Conservation (phyloP, 2,888 invertebrate genomes). For the Unio pictorum region DNA sequence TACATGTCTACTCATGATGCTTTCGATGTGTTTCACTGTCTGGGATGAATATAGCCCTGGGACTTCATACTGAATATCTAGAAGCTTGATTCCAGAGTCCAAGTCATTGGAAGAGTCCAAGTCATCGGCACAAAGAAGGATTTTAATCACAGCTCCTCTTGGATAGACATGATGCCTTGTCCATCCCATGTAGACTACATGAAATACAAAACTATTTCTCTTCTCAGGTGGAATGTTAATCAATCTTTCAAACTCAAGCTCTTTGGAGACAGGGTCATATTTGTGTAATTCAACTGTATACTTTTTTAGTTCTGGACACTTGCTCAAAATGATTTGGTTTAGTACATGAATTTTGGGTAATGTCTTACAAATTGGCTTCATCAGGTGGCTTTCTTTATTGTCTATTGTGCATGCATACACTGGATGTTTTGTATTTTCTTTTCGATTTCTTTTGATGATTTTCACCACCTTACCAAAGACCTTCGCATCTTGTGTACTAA, state of each 20-base stretch:
- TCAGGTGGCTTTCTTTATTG: constrained; percentile 29
- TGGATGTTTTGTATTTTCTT: constrained; percentile 27
- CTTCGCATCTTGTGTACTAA: constrained; percentile 7
- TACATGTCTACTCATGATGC: neutral
- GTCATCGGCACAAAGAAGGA: constrained; percentile 18
- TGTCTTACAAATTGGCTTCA: constrained; percentile 47
- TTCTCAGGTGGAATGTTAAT: constrained; percentile 24
- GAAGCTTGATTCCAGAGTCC: constrained; percentile 12
- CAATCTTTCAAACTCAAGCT: constrained; percentile 18
- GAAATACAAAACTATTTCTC: constrained; percentile 29
- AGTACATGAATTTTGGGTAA: constrained; percentile 40
- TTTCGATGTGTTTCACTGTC: constrained; percentile 11
- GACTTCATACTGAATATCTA: constrained; percentile 22
- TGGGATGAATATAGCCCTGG: constrained; percentile 12
- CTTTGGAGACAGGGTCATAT: constrained; percentile 13
- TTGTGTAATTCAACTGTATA: constrained; percentile 21
- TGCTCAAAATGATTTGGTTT: constrained; percentile 3
- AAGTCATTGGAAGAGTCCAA: constrained; percentile 5
- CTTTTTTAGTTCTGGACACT: constrained; percentile 2
- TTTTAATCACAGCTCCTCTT: constrained; percentile 35
- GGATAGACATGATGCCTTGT: constrained; percentile 31
- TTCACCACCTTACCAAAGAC: constrained; percentile 38
- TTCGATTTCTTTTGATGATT: constrained; percentile 19
- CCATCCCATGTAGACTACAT: constrained; percentile 38
- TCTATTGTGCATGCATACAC: constrained; percentile 41